These are phyloP conservation scores for Oncorhynchus nerka DNA, from an alignment of 2,113 vertebrate species.

Conservation along the genomic window DNA sequence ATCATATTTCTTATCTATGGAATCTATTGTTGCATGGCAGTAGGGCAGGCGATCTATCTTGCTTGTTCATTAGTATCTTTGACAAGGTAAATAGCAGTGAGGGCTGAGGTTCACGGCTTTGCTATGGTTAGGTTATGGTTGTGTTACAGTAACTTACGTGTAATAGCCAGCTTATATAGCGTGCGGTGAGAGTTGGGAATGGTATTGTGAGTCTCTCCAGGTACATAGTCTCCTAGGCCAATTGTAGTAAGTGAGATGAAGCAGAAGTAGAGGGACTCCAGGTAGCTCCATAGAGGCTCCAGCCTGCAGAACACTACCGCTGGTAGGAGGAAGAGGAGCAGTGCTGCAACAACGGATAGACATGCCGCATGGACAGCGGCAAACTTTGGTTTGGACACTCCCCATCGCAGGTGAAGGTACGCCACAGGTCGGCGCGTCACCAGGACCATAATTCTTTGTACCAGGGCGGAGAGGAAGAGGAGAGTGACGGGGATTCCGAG, in stretches of 20 bases:
- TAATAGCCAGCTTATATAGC: slow-evolving; percentile 90
- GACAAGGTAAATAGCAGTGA: too few species aligned
- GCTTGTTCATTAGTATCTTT: too few species aligned
- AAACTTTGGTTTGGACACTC: slow-evolving; percentile 79
- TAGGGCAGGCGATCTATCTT: too few species aligned
- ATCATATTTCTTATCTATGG: too few species aligned
- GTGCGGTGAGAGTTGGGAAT: slow-evolving; percentile 71
- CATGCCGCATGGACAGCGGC: slow-evolving; percentile 77
- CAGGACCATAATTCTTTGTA: slow-evolving; percentile 83
- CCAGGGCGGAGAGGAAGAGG: slow-evolving; percentile 88
- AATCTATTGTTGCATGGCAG: too few species aligned
- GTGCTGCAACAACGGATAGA: slow-evolving; percentile 70
- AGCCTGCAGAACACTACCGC: slow-evolving; percentile 82
- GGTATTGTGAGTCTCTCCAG: slow-evolving; percentile 86
- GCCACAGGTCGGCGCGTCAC: slow-evolving; percentile 81
- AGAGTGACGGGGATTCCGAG: slow-evolving; percentile 92
- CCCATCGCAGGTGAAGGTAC: slow-evolving; percentile 87
- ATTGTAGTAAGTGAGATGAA: slow-evolving; percentile 98
- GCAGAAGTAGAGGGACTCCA: slow-evolving; percentile 96
- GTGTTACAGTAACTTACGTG: slow-evolving; percentile 73
- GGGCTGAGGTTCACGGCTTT: too few species aligned
- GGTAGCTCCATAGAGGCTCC: slow-evolving; percentile 92
- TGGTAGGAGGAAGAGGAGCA: slow-evolving; percentile 86
- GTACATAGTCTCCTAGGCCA: slow-evolving; percentile 96
- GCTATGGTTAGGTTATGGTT: neutral